Percentiles rank a stretch among this genome's conserved stretches.
Conservation (phyloP, 2,113 vertebrate genomes). For the Ochotona princeps region DNA sequence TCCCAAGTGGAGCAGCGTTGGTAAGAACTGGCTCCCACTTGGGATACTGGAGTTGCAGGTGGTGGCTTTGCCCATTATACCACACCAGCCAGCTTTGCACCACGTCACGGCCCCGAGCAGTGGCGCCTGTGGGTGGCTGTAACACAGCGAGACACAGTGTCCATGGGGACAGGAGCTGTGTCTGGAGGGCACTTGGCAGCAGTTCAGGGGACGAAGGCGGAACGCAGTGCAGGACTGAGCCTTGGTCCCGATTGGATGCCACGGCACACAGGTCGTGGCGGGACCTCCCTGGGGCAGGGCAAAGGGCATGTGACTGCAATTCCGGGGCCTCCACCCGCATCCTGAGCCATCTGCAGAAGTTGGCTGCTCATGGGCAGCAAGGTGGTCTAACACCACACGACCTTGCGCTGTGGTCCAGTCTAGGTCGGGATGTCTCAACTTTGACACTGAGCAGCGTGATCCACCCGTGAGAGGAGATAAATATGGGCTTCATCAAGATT, state of each 20-base stretch:
- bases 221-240: background rate
- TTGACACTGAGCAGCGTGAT: background rate
- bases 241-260: no score
- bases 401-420: background rate
- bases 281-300: background rate
- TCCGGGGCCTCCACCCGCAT: background rate
- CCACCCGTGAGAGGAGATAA: background rate
- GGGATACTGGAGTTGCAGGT: no score
- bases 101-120: background rate
- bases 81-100: background rate
- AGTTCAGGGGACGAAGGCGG: background rate
- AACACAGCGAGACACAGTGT: no score
- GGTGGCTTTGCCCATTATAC: no score
- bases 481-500: background rate
- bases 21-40: no score
- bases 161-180: rapidly evolving
- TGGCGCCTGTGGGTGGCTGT: no score
- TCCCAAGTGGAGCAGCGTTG: no score
- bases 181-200: background rate
- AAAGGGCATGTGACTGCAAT: background rate
- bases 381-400: background rate
- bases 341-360: background rate
- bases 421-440: background rate
- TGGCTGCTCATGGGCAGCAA: background rate
- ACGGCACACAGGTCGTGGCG: no score